These are phyloP conservation scores for Aelia acuminata DNA, from an alignment of 2,888 invertebrate species.

Conservation along the genomic window DNA sequence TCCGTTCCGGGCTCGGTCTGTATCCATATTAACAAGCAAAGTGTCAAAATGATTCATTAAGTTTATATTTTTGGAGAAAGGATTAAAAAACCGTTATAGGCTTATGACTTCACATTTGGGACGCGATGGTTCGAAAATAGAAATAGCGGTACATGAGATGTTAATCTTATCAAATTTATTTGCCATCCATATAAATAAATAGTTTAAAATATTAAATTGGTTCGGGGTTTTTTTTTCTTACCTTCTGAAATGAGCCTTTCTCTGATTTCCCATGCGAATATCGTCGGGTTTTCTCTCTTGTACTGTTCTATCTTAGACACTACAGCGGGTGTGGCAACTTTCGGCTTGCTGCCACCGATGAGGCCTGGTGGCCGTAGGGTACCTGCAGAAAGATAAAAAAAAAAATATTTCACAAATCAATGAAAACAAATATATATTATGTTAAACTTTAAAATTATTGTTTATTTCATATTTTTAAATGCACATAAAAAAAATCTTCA, in stretches of 20 bases:
- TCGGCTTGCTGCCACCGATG: conserved; percentile 96
- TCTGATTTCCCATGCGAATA: conserved; percentile 99
- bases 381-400: conserved; percentile 75
- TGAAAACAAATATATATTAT: too few species aligned
- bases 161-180: neutral
- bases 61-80: neutral
- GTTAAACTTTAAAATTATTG: too few species aligned
- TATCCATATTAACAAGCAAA: neutral
- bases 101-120: neutral
- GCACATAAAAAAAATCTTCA: too few species aligned
- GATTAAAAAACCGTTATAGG: neutral
- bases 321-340: conserved; percentile 97
- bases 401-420: too few species aligned
- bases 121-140: conserved; percentile 15
- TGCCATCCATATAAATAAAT: neutral
- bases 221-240: too few species aligned
- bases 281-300: conserved; percentile 97
- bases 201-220: neutral
- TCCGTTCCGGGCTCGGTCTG: too few species aligned
- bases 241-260: conserved; percentile 97
- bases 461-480: too few species aligned
- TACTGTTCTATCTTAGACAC: conserved; percentile 98
- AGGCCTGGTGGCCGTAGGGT: conserved; percentile 90
- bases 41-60: neutral
- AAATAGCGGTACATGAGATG: neutral